phyloP scores from a whole-genome alignment of 2,113 vertebrate genomes.

The Erythrocebus patas region DNA sequence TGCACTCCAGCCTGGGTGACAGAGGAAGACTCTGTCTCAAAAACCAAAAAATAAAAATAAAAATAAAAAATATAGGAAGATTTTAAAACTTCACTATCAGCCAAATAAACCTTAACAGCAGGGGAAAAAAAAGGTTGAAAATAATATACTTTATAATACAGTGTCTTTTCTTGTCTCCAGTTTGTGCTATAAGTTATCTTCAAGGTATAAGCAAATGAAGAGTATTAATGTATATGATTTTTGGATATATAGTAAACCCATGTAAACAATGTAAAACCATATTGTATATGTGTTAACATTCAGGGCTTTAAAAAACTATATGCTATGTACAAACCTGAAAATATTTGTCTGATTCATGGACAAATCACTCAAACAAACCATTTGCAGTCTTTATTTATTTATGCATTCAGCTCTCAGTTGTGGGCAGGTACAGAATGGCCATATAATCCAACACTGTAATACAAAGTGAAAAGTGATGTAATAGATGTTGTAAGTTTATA shows the following conservation, averaged over 20 bases:
- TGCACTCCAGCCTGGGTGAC: no score
- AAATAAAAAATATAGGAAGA: no score
- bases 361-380: background rate
- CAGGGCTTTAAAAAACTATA: background rate
- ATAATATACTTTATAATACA: background rate
- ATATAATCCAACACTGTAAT: background rate
- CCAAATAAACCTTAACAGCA: constrained; percentile 10
- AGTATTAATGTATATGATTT: background rate
- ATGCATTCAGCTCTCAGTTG: background rate
- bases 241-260: background rate
- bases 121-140: background rate
- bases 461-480: background rate
- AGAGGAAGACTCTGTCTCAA: no score
- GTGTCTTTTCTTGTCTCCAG: background rate
- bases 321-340: background rate
- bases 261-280: background rate
- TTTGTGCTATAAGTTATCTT: background rate
- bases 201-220: background rate
- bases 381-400: background rate
- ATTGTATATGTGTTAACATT: background rate
- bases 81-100: background rate
- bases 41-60: background rate
- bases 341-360: background rate
- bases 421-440: background rate
- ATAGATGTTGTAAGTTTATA: background rate